Conservation (phyloP, 1,140 invertebrate genomes). For the Druon quercuslanigerum region DNA sequence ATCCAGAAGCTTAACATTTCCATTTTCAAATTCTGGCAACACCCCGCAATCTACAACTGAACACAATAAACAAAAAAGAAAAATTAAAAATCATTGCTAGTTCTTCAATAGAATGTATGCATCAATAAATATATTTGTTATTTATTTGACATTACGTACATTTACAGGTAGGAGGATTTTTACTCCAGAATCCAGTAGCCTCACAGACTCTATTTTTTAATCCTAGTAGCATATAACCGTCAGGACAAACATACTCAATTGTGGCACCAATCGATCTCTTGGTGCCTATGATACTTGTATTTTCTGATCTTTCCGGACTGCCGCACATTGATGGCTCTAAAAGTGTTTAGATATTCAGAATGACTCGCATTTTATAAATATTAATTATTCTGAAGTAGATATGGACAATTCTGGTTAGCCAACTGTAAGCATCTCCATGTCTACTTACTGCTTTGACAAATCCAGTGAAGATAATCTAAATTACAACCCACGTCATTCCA, state of each 20-base stretch:
- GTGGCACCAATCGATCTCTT: constrained; percentile 82
- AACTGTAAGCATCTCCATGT: background rate
- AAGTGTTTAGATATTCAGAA: background rate
- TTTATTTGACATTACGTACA: constrained; percentile 78
- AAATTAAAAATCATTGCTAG: no score
- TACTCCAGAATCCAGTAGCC: constrained; percentile 87
- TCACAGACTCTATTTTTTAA: constrained; percentile 82
- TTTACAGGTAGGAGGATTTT: constrained; percentile 87
- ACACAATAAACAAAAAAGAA: constrained; percentile 32
- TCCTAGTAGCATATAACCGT: constrained; percentile 89
- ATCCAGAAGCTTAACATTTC: constrained; percentile 81
- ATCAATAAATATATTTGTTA: background rate
- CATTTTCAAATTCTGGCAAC: constrained; percentile 84
- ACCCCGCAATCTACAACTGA: constrained; percentile 89
- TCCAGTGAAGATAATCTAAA: constrained; percentile 93
- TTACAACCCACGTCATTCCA: constrained; percentile 98
- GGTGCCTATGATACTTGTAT: constrained; percentile 86
- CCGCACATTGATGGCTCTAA: constrained; percentile 88
- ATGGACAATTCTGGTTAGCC: no score
- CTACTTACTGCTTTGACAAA: constrained; percentile 91
- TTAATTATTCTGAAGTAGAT: no score
- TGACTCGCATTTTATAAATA: background rate
- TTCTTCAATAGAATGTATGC: background rate
- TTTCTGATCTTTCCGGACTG: constrained; percentile 88
- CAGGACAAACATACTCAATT: constrained; percentile 88